Evolutionary conservation across 2,888 invertebrate genomes (phyloP).

Genomic region (Apodemia zela): DNA sequence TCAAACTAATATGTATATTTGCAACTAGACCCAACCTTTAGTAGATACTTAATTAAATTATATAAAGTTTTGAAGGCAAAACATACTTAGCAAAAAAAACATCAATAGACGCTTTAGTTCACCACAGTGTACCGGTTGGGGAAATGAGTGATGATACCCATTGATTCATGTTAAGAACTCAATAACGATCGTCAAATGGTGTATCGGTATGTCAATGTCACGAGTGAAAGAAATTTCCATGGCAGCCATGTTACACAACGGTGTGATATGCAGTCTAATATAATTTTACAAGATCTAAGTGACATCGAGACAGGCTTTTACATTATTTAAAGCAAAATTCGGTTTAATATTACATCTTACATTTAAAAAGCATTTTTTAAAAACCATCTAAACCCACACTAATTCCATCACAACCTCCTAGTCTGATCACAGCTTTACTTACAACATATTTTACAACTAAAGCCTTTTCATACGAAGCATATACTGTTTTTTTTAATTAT

Average conservation of each 20-base stretch:
- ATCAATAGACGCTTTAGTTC: too few species aligned
- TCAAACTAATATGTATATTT: too few species aligned
- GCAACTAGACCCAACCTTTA: too few species aligned
- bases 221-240: background rate
- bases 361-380: constrained; percentile 47
- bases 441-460: constrained; percentile 49
- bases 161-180: too few species aligned
- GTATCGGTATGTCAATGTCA: too few species aligned
- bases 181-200: too few species aligned
- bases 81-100: too few species aligned
- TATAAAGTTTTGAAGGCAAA: too few species aligned
- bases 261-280: constrained; percentile 4
- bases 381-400: constrained; percentile 56
- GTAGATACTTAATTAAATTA: too few species aligned
- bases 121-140: too few species aligned
- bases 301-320: constrained; percentile 41
- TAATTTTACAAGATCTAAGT: constrained; percentile 15
- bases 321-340: constrained; percentile 60
- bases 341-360: constrained; percentile 49
- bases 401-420: constrained; percentile 72
- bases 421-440: constrained; percentile 73
- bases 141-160: too few species aligned
- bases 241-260: constrained; percentile 13
- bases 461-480: constrained; percentile 28
- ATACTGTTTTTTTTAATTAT: background rate